Conservation (phyloP, 1,140 invertebrate species). For the Drosophila santomea region DNA sequence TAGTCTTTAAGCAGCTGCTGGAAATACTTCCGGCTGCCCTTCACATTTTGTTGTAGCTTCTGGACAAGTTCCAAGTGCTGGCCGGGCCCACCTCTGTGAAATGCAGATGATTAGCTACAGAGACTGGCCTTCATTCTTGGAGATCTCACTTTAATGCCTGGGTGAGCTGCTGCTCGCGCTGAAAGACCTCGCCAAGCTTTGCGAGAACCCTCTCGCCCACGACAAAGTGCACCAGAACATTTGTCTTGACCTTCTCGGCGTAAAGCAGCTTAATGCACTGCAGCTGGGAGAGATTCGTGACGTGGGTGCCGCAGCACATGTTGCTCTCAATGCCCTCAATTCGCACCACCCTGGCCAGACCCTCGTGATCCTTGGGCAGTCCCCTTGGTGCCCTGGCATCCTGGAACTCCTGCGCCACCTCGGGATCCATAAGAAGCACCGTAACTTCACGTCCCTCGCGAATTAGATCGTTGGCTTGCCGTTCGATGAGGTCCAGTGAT, state of each 20-base stretch:
- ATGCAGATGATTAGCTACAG: neutral
- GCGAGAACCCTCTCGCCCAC: conserved; percentile 89
- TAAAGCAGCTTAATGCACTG: conserved; percentile 91
- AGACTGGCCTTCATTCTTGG: neutral
- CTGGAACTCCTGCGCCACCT: conserved; percentile 85
- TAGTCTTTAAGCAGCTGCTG: conserved; percentile 88
- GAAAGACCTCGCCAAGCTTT: conserved; percentile 87
- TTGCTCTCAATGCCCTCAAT: conserved; percentile 90
- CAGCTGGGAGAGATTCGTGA: conserved; percentile 90
- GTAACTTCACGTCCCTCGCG: conserved; percentile 87
- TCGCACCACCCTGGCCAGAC: conserved; percentile 90
- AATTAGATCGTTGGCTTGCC: conserved; percentile 89
- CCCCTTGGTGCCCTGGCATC: conserved; percentile 85
- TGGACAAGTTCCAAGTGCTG: conserved; percentile 89
- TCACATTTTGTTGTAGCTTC: conserved; percentile 89
- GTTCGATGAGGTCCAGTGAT: conserved; percentile 86
- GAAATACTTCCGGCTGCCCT: conserved; percentile 88
- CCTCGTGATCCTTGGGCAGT: conserved; percentile 90
- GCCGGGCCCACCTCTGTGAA: conserved; percentile 87
- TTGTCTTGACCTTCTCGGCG: conserved; percentile 89
- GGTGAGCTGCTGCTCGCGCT: conserved; percentile 89
- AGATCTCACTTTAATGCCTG: conserved; percentile 85
- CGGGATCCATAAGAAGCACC: conserved; percentile 87
- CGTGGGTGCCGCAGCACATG: conserved; percentile 95
- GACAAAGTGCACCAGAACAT: conserved; percentile 88